Evolutionary conservation across 2,797 vertebrate species (phyloP).

Genomic region (Oreochromis grahami): DNA sequence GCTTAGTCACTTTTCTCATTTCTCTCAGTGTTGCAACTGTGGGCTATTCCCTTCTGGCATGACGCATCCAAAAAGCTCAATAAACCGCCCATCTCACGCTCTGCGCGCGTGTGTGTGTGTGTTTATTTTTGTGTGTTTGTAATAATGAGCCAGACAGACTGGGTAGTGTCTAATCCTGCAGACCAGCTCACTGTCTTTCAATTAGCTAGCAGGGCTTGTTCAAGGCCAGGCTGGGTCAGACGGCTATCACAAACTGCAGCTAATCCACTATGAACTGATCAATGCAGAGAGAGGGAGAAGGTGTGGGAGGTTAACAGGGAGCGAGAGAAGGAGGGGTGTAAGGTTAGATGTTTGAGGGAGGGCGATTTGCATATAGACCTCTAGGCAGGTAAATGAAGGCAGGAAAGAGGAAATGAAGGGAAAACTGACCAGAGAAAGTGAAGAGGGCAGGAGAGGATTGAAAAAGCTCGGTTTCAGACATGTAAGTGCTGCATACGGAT

Average conservation of each 20-base stretch:
- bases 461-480: neutral
- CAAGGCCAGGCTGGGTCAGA: slow-evolving; percentile 34
- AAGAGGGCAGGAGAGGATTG: neutral
- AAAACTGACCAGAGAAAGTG: neutral
- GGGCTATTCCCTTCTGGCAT: slow-evolving; percentile 3
- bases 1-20: slow-evolving; percentile 33
- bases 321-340: neutral
- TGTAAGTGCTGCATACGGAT: neutral
- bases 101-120: neutral
- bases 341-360: neutral
- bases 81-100: neutral
- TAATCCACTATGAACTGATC: slow-evolving; percentile 58
- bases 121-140: slow-evolving; percentile 6
- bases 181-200: slow-evolving; percentile 41
- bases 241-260: slow-evolving; percentile 28
- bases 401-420: neutral
- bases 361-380: neutral
- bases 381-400: neutral
- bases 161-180: slow-evolving; percentile 30
- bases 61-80: slow-evolving; percentile 9
- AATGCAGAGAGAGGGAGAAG: neutral
- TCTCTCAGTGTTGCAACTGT: neutral
- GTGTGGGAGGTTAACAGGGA: neutral
- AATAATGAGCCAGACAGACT: neutral
- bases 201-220: slow-evolving; percentile 51